Base-by-base conservation (phyloP, 1,140 invertebrate species). In the Eumeta japonica region DNA sequence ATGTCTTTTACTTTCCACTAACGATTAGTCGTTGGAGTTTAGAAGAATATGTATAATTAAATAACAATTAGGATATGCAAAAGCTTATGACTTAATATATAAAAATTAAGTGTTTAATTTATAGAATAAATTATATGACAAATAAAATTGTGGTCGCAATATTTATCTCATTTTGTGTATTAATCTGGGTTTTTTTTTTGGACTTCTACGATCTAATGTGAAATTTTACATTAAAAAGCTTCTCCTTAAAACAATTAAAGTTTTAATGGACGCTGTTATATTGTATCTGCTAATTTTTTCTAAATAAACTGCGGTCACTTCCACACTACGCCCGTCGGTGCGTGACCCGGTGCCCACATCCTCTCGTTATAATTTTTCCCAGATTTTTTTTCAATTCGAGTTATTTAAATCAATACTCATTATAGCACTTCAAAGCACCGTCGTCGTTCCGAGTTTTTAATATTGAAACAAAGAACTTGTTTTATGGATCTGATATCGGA, bases 401-500 rank as follows among this genome's bases (percentile, higher is more conserved):
- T 55, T 63, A 67, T n/a, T 71, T 71, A 67, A 74, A 74, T 74
- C 68, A 74, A 74, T 74, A 67, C 63, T 65, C 64, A 63, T 70
- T 73, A 73, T 70, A 59, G 59, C 48, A 62, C 61, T 62, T 46
- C 50, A 58, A 67, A 63, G 56, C 64, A 67, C 62, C 60, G 60
- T 62, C 61, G 62, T 67, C 52, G 59, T 39, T n/a, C n/a, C n/a
- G n/a, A 55, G 52, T 54, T 56, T 59, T 62, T 56, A 62, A 55
- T 57, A 59, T 45, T 51, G 52, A 48, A 57, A 66, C 58, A 64
- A 55, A 55, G 55, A 64, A 61, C 61, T 60, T 68, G 61, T 71
- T 67, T 65, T 63, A 68, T 62, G 46, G 31, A 61, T 59, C 52
- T 53, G 51, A 60, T 63, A 61, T 58, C 64, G 56, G 58, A 68